These are phyloP conservation scores for Helostoma temminkii DNA, from an alignment of 2,797 vertebrate genomes.

Conservation along the genomic window DNA sequence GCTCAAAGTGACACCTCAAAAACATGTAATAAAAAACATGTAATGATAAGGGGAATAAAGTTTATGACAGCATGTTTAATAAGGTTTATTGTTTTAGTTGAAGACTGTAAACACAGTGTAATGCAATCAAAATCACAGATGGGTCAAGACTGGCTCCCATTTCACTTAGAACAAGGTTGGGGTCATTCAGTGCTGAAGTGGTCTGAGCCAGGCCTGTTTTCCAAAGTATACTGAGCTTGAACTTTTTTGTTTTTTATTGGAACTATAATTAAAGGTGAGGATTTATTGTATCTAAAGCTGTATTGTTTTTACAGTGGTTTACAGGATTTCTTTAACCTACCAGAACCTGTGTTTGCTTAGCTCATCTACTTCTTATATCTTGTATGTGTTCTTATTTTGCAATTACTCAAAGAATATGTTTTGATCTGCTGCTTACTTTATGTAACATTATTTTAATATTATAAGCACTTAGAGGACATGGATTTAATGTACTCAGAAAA, in stretches of 20 bases:
- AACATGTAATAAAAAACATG: too few relatives aligned
- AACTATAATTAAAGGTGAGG: not conserved
- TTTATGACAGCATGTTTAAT: slow-evolving; percentile 34
- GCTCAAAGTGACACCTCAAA: slow-evolving; percentile 28
- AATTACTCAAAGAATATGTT: too few relatives aligned
- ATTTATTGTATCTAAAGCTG: too few relatives aligned
- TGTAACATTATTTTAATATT: too few relatives aligned
- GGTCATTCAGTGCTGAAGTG: not conserved
- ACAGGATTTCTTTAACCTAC: too few relatives aligned
- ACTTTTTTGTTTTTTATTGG: not conserved
- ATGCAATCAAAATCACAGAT: not conserved
- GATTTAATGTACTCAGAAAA: too few relatives aligned
- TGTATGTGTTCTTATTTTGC: too few relatives aligned
- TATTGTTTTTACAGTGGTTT: too few relatives aligned
- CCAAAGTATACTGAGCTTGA: not conserved
- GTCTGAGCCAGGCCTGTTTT: not conserved
- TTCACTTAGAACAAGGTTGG: not conserved
- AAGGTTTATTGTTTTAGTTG: slow-evolving; percentile 18
- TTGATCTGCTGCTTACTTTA: too few relatives aligned
- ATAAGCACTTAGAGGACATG: too few relatives aligned
- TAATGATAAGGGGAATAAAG: slow-evolving; percentile 14
- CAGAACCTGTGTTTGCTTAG: too few relatives aligned
- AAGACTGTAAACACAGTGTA: not conserved
- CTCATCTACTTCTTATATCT: too few relatives aligned
- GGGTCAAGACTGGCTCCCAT: not conserved